Conservation (phyloP, 2,888 invertebrate genomes). For the Melinopterus prodromus region DNA sequence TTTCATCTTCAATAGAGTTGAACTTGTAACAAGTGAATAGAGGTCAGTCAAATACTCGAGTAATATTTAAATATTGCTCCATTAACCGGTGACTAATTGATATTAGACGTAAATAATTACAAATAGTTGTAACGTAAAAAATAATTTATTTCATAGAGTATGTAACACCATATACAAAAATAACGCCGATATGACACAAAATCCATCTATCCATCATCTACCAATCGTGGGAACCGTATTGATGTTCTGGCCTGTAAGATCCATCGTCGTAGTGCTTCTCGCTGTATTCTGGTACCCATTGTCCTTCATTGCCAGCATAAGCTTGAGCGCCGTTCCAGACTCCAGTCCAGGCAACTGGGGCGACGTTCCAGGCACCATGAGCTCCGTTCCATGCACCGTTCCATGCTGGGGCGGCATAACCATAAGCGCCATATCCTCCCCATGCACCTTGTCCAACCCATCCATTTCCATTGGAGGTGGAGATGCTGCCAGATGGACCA, state of each 20-base stretch:
- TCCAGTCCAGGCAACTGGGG: conserved; percentile 15
- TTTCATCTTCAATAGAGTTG: neutral
- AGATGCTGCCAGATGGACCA: conserved; percentile 28
- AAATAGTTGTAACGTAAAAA: neutral
- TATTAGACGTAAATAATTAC: no score
- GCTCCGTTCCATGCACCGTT: conserved; percentile 24
- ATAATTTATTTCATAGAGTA: neutral
- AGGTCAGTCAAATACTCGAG: no score
- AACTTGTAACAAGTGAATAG: neutral
- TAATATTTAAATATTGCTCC: no score
- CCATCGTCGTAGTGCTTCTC: conserved; percentile 52
- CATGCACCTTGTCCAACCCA: conserved; percentile 25
- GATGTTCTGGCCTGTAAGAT: conserved; percentile 49
- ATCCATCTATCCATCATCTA: conserved; percentile 20
- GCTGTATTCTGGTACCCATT: conserved; percentile 47
- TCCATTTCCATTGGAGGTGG: conserved; percentile 30
- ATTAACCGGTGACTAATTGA: no score
- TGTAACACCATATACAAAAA: neutral
- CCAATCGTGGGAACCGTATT: conserved; percentile 26
- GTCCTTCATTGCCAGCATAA: conserved; percentile 48
- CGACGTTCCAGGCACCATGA: conserved; percentile 19
- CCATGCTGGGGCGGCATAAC: conserved; percentile 5
- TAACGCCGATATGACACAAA: neutral
- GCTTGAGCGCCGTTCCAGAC: conserved; percentile 33
- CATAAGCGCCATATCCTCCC: conserved; percentile 21